A percentile compares a stretch with the other conserved stretches of the same genome.
Conservation (phyloP, 2,113 vertebrate genomes). For the Crotophaga sulcirostris region DNA sequence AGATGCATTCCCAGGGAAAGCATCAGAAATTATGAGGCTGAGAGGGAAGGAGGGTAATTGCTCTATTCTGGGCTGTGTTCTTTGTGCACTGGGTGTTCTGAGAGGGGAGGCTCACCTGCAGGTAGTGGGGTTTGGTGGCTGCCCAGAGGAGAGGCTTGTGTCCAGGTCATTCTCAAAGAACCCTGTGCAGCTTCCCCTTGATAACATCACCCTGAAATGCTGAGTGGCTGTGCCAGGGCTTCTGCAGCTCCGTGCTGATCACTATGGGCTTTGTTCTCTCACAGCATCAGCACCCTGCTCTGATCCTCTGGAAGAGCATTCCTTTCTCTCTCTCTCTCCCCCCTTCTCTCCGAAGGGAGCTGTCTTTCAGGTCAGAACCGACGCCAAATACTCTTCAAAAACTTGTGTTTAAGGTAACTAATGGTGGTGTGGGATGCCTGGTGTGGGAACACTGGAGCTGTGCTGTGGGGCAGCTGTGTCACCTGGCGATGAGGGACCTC, state of each 20-base stretch:
- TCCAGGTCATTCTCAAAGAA: background rate
- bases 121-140: background rate
- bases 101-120: background rate
- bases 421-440: fast-evolving
- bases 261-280: fast-evolving
- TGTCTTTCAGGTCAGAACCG: fast-evolving
- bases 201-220: fast-evolving
- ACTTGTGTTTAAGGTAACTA: fast-evolving
- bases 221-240: fast-evolving
- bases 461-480: background rate
- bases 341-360: background rate
- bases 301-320: fast-evolving
- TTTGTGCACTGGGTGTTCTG: fast-evolving
- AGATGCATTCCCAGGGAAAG: background rate
- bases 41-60: background rate
- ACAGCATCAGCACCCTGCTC: fast-evolving
- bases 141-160: background rate
- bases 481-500: background rate
- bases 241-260: fast-evolving
- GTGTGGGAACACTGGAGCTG: fast-evolving
- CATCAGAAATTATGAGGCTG: background rate
- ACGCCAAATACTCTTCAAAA: fast-evolving
- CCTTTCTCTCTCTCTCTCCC: background rate
- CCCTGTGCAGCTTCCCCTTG: background rate
- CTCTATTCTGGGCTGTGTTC: fast-evolving